Evolutionary conservation across 1,140 invertebrate genomes (phyloP).

Genomic region (Aphaenogaster floridana): DNA sequence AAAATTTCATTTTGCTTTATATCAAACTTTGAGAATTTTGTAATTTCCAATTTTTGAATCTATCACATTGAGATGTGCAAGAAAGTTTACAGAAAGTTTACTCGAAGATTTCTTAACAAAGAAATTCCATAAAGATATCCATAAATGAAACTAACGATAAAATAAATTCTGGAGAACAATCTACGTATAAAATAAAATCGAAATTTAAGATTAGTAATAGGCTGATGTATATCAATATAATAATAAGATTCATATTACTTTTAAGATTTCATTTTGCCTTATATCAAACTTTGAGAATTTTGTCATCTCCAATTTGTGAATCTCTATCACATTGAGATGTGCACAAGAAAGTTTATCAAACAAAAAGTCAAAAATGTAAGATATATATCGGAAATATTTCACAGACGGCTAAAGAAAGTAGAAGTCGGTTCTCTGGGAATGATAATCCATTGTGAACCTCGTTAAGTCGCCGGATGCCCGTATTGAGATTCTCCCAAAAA

Average conservation of each 20-base stretch:
- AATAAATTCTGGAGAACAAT: not conserved
- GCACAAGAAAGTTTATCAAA: not conserved
- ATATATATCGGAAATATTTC: not conserved
- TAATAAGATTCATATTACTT: not conserved
- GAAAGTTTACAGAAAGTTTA: not conserved
- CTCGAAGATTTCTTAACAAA: not conserved
- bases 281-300: not conserved
- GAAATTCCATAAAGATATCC: not conserved
- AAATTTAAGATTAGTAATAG: not conserved
- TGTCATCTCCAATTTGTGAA: not conserved
- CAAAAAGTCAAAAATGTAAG: not conserved
- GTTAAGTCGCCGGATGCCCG: not conserved
- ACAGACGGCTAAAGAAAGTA: not conserved
- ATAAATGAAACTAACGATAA: not conserved
- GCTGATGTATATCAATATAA: not conserved
- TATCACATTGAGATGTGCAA: no score
- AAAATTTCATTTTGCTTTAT: no score
- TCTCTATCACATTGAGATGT: no score
- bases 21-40: no score
- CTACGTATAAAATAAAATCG: not conserved
- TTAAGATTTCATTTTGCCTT: not conserved
- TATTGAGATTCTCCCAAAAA: conserved; percentile 18
- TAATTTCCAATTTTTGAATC: no score
- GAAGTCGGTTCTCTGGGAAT: conserved; percentile 7
- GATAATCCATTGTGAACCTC: not conserved